Percentiles rank a stretch among this genome's conserved stretches.
These are phyloP conservation scores for Drosophila colorata DNA, from an alignment of 2,888 invertebrate species.

Conservation along the genomic window DNA sequence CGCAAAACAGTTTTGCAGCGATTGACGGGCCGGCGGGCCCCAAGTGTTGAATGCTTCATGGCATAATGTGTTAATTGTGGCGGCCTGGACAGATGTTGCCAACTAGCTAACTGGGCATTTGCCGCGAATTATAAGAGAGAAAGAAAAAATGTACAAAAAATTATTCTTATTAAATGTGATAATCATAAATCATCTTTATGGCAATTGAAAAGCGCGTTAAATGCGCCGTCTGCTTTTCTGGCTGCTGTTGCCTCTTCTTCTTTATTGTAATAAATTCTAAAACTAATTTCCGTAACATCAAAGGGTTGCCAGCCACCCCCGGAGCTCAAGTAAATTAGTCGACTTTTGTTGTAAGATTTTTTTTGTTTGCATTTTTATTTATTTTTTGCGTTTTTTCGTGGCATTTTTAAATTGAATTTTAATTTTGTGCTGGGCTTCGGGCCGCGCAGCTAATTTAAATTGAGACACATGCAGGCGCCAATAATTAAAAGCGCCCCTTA, in stretches of 20 bases:
- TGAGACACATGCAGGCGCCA: slow-evolving; percentile 79
- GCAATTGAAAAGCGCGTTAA: slow-evolving; percentile 75
- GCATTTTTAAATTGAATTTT: slow-evolving; percentile 81
- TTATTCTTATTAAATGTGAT: slow-evolving; percentile 77
- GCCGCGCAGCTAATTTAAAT: slow-evolving; percentile 75
- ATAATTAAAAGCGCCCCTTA: slow-evolving; percentile 70
- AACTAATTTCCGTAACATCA: slow-evolving; percentile 80
- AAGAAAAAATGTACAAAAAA: slow-evolving; percentile 38
- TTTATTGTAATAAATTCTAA: slow-evolving; percentile 79
- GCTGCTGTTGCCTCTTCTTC: slow-evolving; percentile 15
- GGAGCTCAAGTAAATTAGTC: slow-evolving; percentile 67
- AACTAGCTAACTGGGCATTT: slow-evolving; percentile 26
- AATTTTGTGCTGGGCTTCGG: slow-evolving; percentile 60
- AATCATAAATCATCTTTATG: slow-evolving; percentile 83
- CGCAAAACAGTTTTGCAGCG: slow-evolving; percentile 54
- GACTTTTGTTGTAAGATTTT: slow-evolving; percentile 69
- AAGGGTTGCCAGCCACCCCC: slow-evolving; percentile 55
- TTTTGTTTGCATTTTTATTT: slow-evolving; percentile 20
- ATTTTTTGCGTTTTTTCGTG: slow-evolving; percentile 57
- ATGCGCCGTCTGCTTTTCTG: slow-evolving; percentile 48
- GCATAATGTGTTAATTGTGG: slow-evolving; percentile 71
- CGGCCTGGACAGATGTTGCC: slow-evolving; percentile 38
- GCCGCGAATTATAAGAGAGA: slow-evolving; percentile 11
- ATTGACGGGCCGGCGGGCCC: slow-evolving; percentile 45
- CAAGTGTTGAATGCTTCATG: slow-evolving; percentile 52